phyloP scores from a whole-genome alignment of 2,797 vertebrate genomes.

The Sciaenops ocellatus region DNA sequence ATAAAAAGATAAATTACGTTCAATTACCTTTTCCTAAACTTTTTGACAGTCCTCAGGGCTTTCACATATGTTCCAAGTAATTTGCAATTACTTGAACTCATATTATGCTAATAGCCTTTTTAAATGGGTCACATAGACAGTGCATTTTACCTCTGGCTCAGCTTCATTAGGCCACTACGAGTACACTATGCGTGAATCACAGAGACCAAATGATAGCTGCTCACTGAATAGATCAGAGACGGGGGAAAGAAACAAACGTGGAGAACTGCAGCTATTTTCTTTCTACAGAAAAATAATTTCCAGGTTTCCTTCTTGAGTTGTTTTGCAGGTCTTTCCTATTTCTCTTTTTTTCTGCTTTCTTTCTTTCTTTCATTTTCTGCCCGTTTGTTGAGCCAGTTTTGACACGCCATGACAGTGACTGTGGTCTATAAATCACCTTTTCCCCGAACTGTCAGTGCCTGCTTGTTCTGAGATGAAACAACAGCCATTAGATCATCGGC shows the following conservation, averaged over 20 bases:
- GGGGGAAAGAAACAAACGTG: constrained; percentile 20
- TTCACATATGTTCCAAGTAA: constrained; percentile 92
- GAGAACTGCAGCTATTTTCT: constrained; percentile 26
- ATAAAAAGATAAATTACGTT: constrained; percentile 68
- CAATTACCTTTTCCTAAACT: constrained; percentile 88
- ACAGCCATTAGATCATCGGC: constrained; percentile 86
- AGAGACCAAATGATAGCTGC: constrained; percentile 29
- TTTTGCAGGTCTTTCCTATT: constrained; percentile 55
- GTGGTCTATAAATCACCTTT: constrained; percentile 85
- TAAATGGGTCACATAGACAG: constrained; percentile 91
- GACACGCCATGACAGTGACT: constrained; percentile 73
- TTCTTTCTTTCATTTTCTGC: constrained; percentile 22
- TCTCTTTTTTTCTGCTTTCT: constrained; percentile 14
- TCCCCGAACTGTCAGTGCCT: constrained; percentile 76
- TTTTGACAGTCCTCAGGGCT: constrained; percentile 90
- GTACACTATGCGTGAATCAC: constrained; percentile 20
- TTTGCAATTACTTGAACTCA: constrained; percentile 94
- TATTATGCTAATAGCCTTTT: constrained; percentile 93
- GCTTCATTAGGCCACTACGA: constrained; percentile 39
- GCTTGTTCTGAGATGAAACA: constrained; percentile 82
- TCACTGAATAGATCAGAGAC: constrained; percentile 19
- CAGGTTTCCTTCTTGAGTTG: constrained; percentile 31
- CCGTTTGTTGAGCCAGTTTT: constrained; percentile 63
- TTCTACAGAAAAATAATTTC: constrained; percentile 7
- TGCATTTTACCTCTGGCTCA: constrained; percentile 86